These are phyloP conservation scores for Aurelia sp. DNA, from an alignment of 30 jellyfish, hydroid and myxozoan genomes.

Conservation along the genomic window DNA sequence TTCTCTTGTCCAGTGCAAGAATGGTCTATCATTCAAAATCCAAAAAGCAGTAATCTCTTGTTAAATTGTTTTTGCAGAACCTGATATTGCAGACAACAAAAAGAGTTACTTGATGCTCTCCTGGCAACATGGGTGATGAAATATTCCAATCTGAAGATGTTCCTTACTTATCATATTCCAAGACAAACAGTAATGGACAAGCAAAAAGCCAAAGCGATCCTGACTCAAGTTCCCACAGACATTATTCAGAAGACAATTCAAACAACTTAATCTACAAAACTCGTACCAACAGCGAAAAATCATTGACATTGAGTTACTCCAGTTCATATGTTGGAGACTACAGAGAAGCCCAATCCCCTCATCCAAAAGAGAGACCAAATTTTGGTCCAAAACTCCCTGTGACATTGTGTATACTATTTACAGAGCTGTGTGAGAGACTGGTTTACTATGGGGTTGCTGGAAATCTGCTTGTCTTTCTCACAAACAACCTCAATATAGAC, in stretches of 20 bases:
- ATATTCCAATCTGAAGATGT: too few species aligned
- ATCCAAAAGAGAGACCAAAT: not conserved
- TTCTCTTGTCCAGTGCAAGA: too few species aligned
- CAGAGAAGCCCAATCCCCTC: slow-evolving; percentile 2
- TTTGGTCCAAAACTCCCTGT: slow-evolving; percentile 59
- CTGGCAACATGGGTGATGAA: too few species aligned
- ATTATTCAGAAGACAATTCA: not conserved
- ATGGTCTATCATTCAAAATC: too few species aligned
- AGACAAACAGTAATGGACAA: too few species aligned
- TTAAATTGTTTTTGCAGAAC: too few species aligned
- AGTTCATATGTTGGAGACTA: slow-evolving; percentile 36
- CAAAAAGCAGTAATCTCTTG: too few species aligned
- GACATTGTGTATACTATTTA: slow-evolving; percentile 56
- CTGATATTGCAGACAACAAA: too few species aligned
- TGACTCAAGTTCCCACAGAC: too few species aligned
- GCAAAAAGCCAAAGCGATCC: too few species aligned
- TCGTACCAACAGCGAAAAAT: slow-evolving; percentile 58
- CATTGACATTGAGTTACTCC: slow-evolving; percentile 40
- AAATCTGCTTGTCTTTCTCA: slow-evolving; percentile 75
- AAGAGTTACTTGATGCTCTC: too few species aligned
- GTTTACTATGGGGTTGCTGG: slow-evolving; percentile 82
- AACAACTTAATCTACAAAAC: slow-evolving; percentile 4
- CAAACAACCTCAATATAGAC: slow-evolving; percentile 19
- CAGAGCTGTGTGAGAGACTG: slow-evolving; percentile 86
- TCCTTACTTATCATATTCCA: too few species aligned